Evolutionary conservation across 1,140 invertebrate genomes (phyloP), one percentile per base, ranked within the genome.

Genomic region (Aphis craccivora): DNA sequence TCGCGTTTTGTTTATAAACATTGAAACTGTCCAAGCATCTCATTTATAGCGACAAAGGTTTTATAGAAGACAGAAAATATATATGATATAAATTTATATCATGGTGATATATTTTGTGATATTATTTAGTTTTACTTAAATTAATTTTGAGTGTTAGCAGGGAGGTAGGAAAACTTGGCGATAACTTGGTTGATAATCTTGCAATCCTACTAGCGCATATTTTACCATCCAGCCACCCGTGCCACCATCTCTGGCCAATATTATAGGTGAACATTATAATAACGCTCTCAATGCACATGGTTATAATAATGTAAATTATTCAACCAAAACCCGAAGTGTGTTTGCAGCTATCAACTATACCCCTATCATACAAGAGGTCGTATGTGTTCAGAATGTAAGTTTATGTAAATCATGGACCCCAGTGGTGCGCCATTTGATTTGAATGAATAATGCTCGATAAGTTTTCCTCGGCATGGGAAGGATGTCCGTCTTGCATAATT

Each of bases 271-370:
- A 91, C 90, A 40, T 67, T 91, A 90, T 90, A 91, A 90, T 90
- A 91, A 91, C 55, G 9, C 43, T 91, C 20, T 81, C 40, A 11
- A n/a, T 35, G 60, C 43, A 91, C 45, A 11, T 45, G 60, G 90
- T 48, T 81, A 91, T 81, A 91, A 91, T 91, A 91, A 91, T 81
- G 90, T 91, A 83, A 91, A 91, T 91, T 91, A 91, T 81, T 81
- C 67, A 91, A 48, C 60, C 90, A 35, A 81, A 76, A 81, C 40
- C 90, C 60, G 30, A 81, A 76, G 53, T 81, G 55, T 91, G 90
- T 67, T 91, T 30, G 90, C 43, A 23, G 60, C 60, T 81, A 91
- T 45, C 90, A 48, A 11, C 67, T 35, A 35, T 30, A n/a, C 67
- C 48, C 67, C 55, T 45, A 4, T 48, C 53, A 25, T 67, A 30